Evolutionary conservation across 2,888 invertebrate genomes (phyloP).

Genomic region (Eupithecia insigniata): DNA sequence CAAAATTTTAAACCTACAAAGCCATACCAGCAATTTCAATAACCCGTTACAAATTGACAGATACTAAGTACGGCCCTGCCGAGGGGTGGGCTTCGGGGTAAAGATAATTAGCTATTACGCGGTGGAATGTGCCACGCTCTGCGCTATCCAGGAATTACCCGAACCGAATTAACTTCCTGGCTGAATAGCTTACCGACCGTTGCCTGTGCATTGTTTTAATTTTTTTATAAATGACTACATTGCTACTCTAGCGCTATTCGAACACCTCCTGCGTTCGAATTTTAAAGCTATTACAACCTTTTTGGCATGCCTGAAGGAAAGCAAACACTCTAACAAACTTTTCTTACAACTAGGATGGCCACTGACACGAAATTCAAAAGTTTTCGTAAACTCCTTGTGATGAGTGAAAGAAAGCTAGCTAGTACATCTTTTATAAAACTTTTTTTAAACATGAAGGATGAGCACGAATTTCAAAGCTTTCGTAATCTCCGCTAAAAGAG

Average conservation of each 20-base stretch:
- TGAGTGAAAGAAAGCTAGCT: neutral
- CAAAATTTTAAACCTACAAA: neutral
- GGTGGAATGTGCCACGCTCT: constrained; percentile 63
- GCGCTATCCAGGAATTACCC: constrained; percentile 62
- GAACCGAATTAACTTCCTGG: constrained; percentile 56
- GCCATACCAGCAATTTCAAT: neutral
- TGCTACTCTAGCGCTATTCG: too few relatives aligned
- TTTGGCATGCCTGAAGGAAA: neutral
- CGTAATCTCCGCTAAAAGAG: neutral
- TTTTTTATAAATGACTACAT: neutral
- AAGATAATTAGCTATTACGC: constrained; percentile 77
- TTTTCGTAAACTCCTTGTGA: neutral
- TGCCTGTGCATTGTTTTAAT: constrained; percentile 2
- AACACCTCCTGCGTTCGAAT: neutral
- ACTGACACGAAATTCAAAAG: neutral
- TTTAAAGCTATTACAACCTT: neutral
- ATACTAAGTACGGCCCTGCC: constrained; percentile 38
- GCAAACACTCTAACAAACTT: neutral
- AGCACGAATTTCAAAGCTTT: neutral
- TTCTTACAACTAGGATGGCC: neutral
- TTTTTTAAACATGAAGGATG: neutral
- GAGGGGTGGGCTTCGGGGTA: constrained; percentile 52
- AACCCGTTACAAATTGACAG: constrained; percentile 16
- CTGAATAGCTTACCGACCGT: constrained; percentile 21
- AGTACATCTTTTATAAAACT: neutral